phyloP scores from a whole-genome alignment of 2,113 vertebrate genomes.

The Istiophorus platypterus region DNA sequence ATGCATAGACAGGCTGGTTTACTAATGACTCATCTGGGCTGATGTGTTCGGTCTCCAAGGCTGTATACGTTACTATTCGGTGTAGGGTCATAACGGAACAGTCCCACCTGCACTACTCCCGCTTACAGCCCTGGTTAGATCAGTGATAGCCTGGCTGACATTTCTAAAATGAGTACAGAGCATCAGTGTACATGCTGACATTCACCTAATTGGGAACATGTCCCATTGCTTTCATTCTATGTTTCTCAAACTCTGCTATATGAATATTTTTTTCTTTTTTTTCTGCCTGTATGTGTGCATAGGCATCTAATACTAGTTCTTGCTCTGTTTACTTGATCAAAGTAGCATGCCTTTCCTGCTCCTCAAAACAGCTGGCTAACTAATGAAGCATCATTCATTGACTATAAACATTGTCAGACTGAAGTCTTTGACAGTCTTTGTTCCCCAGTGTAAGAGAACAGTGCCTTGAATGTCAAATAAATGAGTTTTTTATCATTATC shows the following conservation, averaged over 20 bases:
- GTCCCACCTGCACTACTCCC: slow-evolving; percentile 45
- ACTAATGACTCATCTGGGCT: slow-evolving; percentile 58
- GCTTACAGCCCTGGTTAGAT: slow-evolving; percentile 53
- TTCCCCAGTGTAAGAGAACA: slow-evolving; percentile 24
- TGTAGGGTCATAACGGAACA: slow-evolving; percentile 31
- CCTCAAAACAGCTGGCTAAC: slow-evolving; percentile 19
- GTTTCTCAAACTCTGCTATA: slow-evolving; percentile 19
- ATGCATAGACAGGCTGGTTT: slow-evolving; percentile 44
- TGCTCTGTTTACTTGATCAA: slow-evolving; percentile 26
- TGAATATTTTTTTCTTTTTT: not conserved
- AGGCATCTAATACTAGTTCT: slow-evolving; percentile 23
- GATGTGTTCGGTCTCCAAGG: slow-evolving; percentile 33
- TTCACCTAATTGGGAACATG: slow-evolving; percentile 69
- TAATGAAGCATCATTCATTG: slow-evolving; percentile 38
- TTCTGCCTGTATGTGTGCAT: slow-evolving; percentile 17
- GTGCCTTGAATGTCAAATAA: slow-evolving; percentile 44
- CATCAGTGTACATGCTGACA: slow-evolving; percentile 46
- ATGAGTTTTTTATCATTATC: slow-evolving; percentile 47
- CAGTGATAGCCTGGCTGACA: slow-evolving; percentile 62
- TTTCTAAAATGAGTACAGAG: slow-evolving; percentile 62
- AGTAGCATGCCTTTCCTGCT: slow-evolving; percentile 5
- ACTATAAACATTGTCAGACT: slow-evolving; percentile 15
- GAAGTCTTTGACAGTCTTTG: not conserved
- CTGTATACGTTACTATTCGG: slow-evolving; percentile 36
- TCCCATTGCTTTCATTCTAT: slow-evolving; percentile 37